phyloP scores from a whole-genome alignment of 2,113 vertebrate genomes.

The Pseudorasbora parva region DNA sequence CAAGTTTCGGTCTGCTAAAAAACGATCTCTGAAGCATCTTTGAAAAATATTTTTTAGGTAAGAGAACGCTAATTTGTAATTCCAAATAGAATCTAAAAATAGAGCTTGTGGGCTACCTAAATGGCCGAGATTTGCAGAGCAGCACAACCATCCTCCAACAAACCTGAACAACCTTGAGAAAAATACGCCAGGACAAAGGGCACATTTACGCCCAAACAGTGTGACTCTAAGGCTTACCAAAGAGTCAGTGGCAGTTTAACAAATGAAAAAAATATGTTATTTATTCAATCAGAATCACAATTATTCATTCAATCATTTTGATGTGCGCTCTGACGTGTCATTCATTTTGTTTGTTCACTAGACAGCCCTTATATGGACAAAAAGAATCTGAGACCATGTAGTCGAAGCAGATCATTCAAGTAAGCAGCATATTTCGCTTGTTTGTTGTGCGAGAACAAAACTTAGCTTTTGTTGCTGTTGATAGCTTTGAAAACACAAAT shows the following conservation, averaged over 20 bases:
- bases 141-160: background rate
- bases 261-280: background rate
- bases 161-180: slow-evolving; percentile 1
- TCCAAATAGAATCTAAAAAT: background rate
- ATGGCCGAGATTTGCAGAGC: too few species aligned
- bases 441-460: background rate
- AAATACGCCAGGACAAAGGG: background rate
- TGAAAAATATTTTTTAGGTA: background rate
- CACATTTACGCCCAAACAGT: background rate
- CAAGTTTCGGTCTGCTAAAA: background rate
- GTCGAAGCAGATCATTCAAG: background rate
- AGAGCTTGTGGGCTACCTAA: background rate
- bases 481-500: background rate
- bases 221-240: background rate
- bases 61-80: background rate
- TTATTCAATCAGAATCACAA: background rate
- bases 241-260: background rate
- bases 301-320: too few species aligned
- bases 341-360: background rate
- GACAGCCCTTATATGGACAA: background rate
- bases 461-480: background rate
- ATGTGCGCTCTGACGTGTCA: background rate
- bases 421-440: background rate
- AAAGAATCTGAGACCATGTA: too few species aligned
- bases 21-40: background rate